A percentile compares a stretch with the other conserved stretches of the same genome.
phyloP scores from a whole-genome alignment of 2,888 invertebrate species.

The Cristatella mucedo region DNA sequence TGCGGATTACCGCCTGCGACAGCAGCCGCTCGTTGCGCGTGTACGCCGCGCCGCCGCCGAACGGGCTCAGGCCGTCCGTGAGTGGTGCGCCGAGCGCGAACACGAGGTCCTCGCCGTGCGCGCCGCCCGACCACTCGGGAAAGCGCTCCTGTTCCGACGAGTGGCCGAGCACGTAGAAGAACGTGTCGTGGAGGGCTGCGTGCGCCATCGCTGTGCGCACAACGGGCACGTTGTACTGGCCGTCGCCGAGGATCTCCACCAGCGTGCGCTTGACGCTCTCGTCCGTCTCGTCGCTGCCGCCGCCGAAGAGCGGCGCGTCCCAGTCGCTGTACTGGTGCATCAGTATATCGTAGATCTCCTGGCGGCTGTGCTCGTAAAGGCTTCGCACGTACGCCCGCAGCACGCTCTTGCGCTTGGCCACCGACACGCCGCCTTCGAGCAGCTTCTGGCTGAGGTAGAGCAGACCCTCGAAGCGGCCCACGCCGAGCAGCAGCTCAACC shows the following conservation, averaged over 20 bases:
- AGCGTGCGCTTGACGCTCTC: no score
- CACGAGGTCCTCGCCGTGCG: conserved; percentile 76
- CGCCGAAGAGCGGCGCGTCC: no score
- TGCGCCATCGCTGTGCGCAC: conserved; percentile 75
- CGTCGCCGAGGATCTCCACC: conserved; percentile 70
- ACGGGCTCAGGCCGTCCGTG: conserved; percentile 56
- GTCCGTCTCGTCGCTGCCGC: no score
- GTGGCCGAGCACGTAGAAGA: conserved; percentile 44
- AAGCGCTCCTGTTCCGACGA: conserved; percentile 76
- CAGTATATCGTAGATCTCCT: conserved; percentile 82
- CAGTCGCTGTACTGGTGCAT: conserved; percentile 92
- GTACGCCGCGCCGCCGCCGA: conserved; percentile 69
- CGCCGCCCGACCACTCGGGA: conserved; percentile 60
- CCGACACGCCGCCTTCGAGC: conserved; percentile 77
- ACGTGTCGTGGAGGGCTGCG: conserved; percentile 45
- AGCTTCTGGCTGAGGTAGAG: conserved; percentile 66
- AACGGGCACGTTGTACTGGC: conserved; percentile 65
- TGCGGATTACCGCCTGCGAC: conserved; percentile 70
- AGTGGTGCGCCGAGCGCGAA: conserved; percentile 80
- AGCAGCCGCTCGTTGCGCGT: conserved; percentile 68
- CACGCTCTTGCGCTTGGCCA: no score
- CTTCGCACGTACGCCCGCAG: conserved; percentile 53
- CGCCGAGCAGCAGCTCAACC: conserved; percentile 24
- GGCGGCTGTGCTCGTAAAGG: conserved; percentile 77
- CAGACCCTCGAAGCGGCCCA: conserved; percentile 49